A percentile compares a stretch with the other conserved stretches of the same genome.
Conservation (phyloP, 1,140 invertebrate species). For the Penaeus vannamei region DNA sequence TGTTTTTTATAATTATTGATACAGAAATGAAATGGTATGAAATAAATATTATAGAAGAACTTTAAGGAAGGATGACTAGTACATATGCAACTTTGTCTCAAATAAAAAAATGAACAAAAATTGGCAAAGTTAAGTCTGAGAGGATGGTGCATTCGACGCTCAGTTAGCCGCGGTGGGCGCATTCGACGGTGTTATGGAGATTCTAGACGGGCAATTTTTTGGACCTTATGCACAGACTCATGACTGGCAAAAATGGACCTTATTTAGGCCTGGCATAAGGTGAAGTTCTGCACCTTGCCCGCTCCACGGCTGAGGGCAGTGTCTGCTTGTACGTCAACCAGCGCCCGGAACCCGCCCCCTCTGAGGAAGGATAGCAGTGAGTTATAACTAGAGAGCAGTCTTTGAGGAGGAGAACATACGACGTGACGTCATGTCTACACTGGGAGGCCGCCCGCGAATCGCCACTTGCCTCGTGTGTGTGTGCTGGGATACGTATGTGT, state of each 20-base stretch:
- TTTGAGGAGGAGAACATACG: constrained; percentile 19
- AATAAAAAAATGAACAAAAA: constrained; percentile 24
- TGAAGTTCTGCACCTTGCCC: constrained; percentile 59
- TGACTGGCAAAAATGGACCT: constrained; percentile 63
- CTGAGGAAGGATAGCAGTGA: constrained; percentile 59
- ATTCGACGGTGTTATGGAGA: constrained; percentile 38
- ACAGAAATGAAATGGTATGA: constrained; percentile 42
- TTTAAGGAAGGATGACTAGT: constrained; percentile 49
- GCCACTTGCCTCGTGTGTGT: neutral
- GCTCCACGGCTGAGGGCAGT: constrained; percentile 60
- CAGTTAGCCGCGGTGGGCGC: constrained; percentile 54
- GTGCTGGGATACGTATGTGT: too few species aligned
- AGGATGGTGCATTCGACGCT: constrained; percentile 54
- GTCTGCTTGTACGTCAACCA: constrained; percentile 62
- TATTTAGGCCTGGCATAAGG: constrained; percentile 64
- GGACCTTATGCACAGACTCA: constrained; percentile 13
- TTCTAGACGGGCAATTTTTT: constrained; percentile 44
- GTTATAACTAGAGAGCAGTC: constrained; percentile 35
- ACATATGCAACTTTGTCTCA: constrained; percentile 41
- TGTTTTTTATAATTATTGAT: constrained; percentile 39
- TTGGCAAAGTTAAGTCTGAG: neutral
- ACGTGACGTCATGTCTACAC: neutral
- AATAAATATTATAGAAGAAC: constrained; percentile 37
- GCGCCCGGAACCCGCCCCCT: constrained; percentile 57
- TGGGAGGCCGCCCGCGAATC: neutral